Evolutionary conservation across 2,113 vertebrate genomes (phyloP).

Genomic region (Callionymus lyra): DNA sequence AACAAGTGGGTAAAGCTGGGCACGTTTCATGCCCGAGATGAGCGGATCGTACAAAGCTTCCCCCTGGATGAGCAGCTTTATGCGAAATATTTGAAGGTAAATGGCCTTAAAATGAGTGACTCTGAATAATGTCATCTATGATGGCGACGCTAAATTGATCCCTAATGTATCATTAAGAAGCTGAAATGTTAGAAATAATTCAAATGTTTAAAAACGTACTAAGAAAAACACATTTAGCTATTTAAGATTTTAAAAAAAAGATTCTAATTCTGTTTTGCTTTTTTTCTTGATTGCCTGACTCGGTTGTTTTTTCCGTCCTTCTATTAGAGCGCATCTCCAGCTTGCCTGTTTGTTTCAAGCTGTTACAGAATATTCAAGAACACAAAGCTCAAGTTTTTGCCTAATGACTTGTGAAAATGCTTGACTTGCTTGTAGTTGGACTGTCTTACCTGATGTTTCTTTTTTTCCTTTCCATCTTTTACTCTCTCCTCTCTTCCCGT

Average conservation of each 20-base stretch:
- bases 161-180: no score
- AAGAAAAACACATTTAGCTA: no score
- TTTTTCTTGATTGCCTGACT: background rate
- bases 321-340: background rate
- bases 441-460: conserved; percentile 63
- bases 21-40: conserved; percentile 93
- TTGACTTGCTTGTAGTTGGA: conserved; percentile 76
- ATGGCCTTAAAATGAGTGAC: conserved; percentile 1
- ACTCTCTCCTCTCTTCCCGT: conserved; percentile 70
- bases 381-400: no score
- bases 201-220: no score
- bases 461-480: conserved; percentile 67
- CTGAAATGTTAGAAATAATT: no score
- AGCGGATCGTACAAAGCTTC: conserved; percentile 96
- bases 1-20: conserved; percentile 98
- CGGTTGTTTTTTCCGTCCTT: background rate
- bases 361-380: no score
- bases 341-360: background rate
- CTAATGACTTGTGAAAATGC: conserved; percentile 30
- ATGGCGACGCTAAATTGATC: no score
- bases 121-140: no score
- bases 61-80: conserved; percentile 97
- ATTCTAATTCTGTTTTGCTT: no score
- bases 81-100: conserved; percentile 98
- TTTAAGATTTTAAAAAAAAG: no score